These are phyloP conservation scores for Siphamia tubifer DNA, from an alignment of 2,113 vertebrate species.

Conservation along the genomic window DNA sequence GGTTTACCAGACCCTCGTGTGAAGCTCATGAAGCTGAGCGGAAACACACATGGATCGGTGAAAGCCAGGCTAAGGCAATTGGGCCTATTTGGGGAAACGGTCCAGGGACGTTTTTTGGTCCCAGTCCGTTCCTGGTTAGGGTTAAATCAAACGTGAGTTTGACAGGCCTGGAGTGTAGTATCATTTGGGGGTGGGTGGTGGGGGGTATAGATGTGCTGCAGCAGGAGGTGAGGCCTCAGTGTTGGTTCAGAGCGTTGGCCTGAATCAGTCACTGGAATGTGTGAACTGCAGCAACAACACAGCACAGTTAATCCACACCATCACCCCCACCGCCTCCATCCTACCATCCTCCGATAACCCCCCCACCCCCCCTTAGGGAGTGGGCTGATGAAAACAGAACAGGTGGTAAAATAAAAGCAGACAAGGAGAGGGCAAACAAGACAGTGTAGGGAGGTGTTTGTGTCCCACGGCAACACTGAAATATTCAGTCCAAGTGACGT, in stretches of 20 bases:
- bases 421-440: not conserved
- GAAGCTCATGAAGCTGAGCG: too few relatives aligned
- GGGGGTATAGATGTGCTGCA: constrained; percentile 3
- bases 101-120: too few relatives aligned
- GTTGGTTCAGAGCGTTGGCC: constrained; percentile 46
- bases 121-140: too few relatives aligned
- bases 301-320: constrained; percentile 76
- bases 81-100: too few relatives aligned
- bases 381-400: constrained; percentile 36
- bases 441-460: not conserved
- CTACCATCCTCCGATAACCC: not conserved
- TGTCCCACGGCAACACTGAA: not conserved
- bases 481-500: too few relatives aligned
- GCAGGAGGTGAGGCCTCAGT: constrained; percentile 34
- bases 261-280: constrained; percentile 68
- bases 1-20: too few relatives aligned
- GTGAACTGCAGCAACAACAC: constrained; percentile 75
- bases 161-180: too few relatives aligned
- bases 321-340: constrained; percentile 1
- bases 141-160: too few relatives aligned
- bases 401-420: constrained; percentile 39
- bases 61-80: too few relatives aligned
- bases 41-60: too few relatives aligned
- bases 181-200: too few relatives aligned
- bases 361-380: not conserved